Evolutionary conservation across 2,113 vertebrate genomes (phyloP).

Genomic region (Cranoglanis bouderius): DNA sequence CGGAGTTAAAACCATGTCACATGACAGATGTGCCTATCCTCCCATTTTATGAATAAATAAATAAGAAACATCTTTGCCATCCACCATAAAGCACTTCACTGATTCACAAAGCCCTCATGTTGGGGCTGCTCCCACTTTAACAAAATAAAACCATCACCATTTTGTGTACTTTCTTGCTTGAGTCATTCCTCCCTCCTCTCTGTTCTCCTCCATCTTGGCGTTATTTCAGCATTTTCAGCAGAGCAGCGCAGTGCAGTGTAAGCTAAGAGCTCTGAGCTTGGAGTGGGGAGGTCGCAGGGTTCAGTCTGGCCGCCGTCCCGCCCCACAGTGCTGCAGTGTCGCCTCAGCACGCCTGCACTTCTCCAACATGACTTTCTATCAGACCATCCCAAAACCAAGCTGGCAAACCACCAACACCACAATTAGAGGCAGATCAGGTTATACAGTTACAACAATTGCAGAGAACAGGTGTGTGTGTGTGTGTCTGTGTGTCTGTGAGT

Average conservation of each 20-base stretch:
- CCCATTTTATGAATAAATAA: not conserved
- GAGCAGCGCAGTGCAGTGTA: slow-evolving; percentile 67
- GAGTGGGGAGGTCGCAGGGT: slow-evolving; percentile 64
- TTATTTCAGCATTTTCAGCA: slow-evolving; percentile 65
- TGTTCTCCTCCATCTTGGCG: slow-evolving; percentile 40
- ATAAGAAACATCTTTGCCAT: slow-evolving; percentile 9
- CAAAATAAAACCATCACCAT: slow-evolving; percentile 69
- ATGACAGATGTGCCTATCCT: not conserved
- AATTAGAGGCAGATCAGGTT: slow-evolving; percentile 41
- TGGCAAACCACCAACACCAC: slow-evolving; percentile 32
- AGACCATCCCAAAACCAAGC: slow-evolving; percentile 26
- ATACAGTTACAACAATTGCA: slow-evolving; percentile 18
- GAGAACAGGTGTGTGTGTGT: slow-evolving; percentile 30
- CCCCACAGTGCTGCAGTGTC: slow-evolving; percentile 59
- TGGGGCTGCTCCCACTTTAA: slow-evolving; percentile 57
- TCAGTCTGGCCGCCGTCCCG: slow-evolving; percentile 67
- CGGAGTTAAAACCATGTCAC: not conserved
- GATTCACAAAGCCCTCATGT: slow-evolving; percentile 53
- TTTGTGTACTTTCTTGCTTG: slow-evolving; percentile 60
- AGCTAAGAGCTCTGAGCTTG: slow-evolving; percentile 55
- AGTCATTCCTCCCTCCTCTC: slow-evolving; percentile 26
- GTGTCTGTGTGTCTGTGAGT: slow-evolving; percentile 14
- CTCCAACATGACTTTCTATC: slow-evolving; percentile 6
- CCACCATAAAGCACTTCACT: slow-evolving; percentile 49
- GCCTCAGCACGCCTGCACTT: slow-evolving; percentile 8